These are phyloP conservation scores for Aegithalos caudatus DNA, from an alignment of 2,113 vertebrate species.

Conservation along the genomic window DNA sequence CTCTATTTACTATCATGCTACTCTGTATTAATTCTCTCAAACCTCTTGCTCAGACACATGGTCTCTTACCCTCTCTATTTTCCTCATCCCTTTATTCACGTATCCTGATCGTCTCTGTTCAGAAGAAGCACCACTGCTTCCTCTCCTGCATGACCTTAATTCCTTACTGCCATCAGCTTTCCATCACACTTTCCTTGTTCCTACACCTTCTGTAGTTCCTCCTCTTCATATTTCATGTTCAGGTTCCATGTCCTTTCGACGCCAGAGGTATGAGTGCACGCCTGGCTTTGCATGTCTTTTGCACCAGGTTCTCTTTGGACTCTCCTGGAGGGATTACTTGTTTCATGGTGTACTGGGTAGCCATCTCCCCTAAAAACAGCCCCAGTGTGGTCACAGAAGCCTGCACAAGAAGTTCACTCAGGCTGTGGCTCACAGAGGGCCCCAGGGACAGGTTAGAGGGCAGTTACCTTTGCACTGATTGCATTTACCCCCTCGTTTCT, in stretches of 20 bases:
- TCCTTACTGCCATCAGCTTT: neutral
- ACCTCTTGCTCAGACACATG: neutral
- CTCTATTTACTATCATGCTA: neutral
- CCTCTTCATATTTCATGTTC: neutral
- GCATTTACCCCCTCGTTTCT: neutral
- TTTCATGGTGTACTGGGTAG: neutral
- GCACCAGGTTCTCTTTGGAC: neutral
- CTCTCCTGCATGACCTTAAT: neutral
- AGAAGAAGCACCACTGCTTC: neutral
- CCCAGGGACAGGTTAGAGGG: neutral
- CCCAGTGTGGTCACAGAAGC: neutral
- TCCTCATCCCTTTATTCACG: neutral
- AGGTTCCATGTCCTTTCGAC: neutral
- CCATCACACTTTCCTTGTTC: neutral
- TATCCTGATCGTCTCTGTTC: neutral
- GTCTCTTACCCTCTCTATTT: neutral
- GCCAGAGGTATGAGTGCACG: neutral
- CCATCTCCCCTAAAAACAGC: neutral
- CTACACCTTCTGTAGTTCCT: neutral
- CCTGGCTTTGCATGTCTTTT: neutral
- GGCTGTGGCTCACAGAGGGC: neutral
- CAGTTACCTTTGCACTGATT: neutral
- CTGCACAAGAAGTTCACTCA: neutral
- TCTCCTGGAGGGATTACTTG: neutral
- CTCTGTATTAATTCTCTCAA: neutral